phyloP scores from a whole-genome alignment of 2,113 vertebrate genomes.

The Coptodon rendalli region DNA sequence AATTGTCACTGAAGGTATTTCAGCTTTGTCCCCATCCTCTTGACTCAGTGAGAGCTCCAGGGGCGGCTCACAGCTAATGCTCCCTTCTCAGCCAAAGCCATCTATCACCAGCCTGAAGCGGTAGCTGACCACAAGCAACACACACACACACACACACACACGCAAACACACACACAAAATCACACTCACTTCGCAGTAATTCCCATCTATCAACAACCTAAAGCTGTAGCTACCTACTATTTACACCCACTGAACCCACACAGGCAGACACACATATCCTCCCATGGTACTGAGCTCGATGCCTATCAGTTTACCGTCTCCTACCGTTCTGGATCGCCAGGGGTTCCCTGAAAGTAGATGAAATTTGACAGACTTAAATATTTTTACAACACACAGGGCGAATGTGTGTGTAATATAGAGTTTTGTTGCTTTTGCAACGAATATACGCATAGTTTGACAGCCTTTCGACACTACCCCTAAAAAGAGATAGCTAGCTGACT shows the following conservation, averaged over 20 bases:
- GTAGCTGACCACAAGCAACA: conserved; percentile 19
- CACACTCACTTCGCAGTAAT: conserved; percentile 41
- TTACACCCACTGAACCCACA: conserved; percentile 22
- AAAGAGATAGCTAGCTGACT: background rate
- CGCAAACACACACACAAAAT: background rate
- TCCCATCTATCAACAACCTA: conserved; percentile 59
- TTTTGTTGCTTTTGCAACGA: conserved; percentile 64
- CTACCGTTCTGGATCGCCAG: conserved; percentile 39
- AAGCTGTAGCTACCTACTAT: conserved; percentile 49
- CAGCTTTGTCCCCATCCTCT: conserved; percentile 19
- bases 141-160: conserved; percentile 7
- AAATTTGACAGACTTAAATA: conserved; percentile 44
- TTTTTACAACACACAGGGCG: conserved; percentile 52
- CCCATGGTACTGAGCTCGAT: conserved; percentile 5
- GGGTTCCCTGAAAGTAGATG: conserved; percentile 22
- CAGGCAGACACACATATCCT: background rate
- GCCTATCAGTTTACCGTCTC: conserved; percentile 59
- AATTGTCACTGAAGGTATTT: conserved; percentile 42
- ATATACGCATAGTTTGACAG: conserved; percentile 5
- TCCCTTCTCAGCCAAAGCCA: conserved; percentile 43
- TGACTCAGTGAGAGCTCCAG: conserved; percentile 28
- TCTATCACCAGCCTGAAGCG: conserved; percentile 54
- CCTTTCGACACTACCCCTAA: background rate
- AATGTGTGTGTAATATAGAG: conserved; percentile 54
- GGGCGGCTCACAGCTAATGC: conserved; percentile 43